Conservation (phyloP, 2,797 vertebrate genomes). For the Acrossocheilus fasciatus region DNA sequence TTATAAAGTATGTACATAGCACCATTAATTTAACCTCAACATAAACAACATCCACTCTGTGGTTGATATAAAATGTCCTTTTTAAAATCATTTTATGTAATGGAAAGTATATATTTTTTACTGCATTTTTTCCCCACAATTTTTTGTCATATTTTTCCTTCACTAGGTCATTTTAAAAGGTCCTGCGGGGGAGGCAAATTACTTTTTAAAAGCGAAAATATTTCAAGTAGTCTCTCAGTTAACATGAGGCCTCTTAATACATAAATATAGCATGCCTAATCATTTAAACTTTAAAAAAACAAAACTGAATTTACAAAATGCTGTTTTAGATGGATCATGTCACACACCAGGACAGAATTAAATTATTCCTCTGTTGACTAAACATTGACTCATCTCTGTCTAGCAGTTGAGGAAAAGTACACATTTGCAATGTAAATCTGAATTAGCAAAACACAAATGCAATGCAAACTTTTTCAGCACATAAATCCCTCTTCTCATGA, state of each 20-base stretch:
- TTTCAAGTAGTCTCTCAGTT: neutral
- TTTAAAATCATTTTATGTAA: neutral
- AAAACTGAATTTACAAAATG: neutral
- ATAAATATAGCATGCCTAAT: neutral
- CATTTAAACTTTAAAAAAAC: neutral
- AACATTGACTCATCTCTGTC: slow-evolving; percentile 23
- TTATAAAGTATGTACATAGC: no score
- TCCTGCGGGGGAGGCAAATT: neutral
- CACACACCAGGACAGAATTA: slow-evolving; percentile 20
- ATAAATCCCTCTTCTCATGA: slow-evolving; percentile 39
- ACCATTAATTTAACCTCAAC: no score
- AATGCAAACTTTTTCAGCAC: slow-evolving; percentile 30
- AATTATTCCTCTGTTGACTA: slow-evolving; percentile 23
- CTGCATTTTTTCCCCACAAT: neutral
- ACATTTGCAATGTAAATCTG: slow-evolving; percentile 40
- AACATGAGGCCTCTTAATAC: neutral
- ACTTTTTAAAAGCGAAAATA: neutral
- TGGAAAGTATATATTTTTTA: neutral
- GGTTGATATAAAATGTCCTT: neutral
- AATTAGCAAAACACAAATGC: slow-evolving; percentile 46
- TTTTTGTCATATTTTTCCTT: neutral
- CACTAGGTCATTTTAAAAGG: slow-evolving; percentile 6
- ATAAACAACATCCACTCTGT: no score
- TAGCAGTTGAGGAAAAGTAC: slow-evolving; percentile 22
- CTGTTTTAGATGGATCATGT: neutral